Conservation (phyloP, 2,797 vertebrate genomes). For the Poecilia gillii region DNA sequence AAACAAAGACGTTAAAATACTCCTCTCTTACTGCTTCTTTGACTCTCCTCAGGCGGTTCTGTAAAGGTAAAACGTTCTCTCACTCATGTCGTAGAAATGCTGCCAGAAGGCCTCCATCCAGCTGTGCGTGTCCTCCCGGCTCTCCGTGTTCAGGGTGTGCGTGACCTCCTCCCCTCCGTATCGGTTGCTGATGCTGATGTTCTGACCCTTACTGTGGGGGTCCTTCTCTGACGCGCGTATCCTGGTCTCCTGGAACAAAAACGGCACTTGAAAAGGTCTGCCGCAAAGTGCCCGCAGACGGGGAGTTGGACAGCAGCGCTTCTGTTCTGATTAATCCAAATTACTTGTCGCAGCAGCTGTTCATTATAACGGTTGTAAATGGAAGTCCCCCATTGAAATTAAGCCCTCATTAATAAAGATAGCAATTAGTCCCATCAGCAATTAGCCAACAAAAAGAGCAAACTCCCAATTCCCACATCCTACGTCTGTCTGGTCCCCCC, state of each 20-base stretch:
- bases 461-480: constrained; percentile 38
- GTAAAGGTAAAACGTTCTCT: constrained; percentile 51
- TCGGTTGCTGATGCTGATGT: constrained; percentile 89
- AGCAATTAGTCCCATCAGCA: constrained; percentile 56
- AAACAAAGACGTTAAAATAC: background rate
- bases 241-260: constrained; percentile 86
- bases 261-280: constrained; percentile 13
- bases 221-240: constrained; percentile 89
- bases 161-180: constrained; percentile 90
- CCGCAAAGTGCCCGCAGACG: constrained; percentile 29
- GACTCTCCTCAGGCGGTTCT: background rate
- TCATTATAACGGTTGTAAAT: constrained; percentile 52
- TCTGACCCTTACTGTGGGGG: constrained; percentile 81
- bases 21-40: background rate
- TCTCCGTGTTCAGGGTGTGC: constrained; percentile 85
- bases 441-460: constrained; percentile 57
- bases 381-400: constrained; percentile 40
- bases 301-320: constrained; percentile 24
- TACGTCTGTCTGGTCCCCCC: background rate
- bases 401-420: constrained; percentile 54
- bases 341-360: constrained; percentile 43
- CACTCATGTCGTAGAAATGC: constrained; percentile 96
- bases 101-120: constrained; percentile 98
- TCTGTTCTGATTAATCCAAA: constrained; percentile 45
- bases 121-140: constrained; percentile 84